Conservation (phyloP, 2,797 vertebrate species). For the Enteromius unitaeniatus region DNA sequence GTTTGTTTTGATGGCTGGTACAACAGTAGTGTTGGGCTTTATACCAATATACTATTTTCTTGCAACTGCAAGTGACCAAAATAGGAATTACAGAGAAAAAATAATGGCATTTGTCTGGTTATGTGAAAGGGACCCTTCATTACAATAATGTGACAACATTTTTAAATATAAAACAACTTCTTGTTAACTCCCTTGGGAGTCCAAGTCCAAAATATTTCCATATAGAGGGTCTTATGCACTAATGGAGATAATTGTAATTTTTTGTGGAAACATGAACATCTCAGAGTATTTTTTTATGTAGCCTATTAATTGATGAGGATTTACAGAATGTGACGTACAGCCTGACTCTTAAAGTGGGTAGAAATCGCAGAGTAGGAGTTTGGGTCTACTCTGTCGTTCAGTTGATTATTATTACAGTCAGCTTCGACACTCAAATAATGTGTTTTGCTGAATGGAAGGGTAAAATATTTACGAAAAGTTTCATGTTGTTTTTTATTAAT, state of each 20-base stretch:
- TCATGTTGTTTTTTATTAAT: constrained; percentile 15
- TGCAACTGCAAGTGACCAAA: background rate
- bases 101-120: background rate
- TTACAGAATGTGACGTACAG: constrained; percentile 11
- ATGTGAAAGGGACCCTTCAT: background rate
- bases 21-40: background rate
- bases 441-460: background rate
- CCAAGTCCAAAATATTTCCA: background rate
- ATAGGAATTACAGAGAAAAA: background rate
- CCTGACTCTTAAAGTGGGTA: constrained; percentile 18
- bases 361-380: constrained; percentile 41
- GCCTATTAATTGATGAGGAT: background rate
- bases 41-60: background rate
- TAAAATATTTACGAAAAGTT: background rate
- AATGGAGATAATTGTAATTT: background rate
- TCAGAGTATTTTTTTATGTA: background rate
- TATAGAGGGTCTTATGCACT: background rate
- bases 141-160: background rate
- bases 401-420: constrained; percentile 25
- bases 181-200: background rate
- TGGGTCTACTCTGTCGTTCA: constrained; percentile 14
- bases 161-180: background rate
- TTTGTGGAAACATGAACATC: background rate
- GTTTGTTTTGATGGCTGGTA: background rate
- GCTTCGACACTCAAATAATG: background rate